A percentile compares a stretch with the other conserved stretches of the same genome.
phyloP scores from a whole-genome alignment of 1,140 invertebrate genomes.

The Cyclina sinensis region DNA sequence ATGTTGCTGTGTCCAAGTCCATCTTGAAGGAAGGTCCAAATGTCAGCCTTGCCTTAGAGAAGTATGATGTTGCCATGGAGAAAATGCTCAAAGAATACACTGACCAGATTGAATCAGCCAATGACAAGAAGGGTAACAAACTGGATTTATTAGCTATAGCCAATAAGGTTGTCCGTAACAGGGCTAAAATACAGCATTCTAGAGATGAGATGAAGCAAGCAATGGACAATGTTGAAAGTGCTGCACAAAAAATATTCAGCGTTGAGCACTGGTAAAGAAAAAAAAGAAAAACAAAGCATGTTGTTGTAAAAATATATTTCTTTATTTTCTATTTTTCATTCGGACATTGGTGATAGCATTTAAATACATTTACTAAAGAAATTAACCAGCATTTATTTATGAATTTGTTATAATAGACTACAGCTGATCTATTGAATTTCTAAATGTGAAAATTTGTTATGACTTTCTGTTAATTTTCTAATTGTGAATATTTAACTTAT shows the following conservation, averaged over 20 bases:
- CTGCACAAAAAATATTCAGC: constrained; percentile 63
- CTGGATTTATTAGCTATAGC: constrained; percentile 66
- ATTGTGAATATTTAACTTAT: too few relatives aligned
- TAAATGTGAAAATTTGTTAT: too few relatives aligned
- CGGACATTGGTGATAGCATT: too few relatives aligned
- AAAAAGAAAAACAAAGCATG: too few relatives aligned
- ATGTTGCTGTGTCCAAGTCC: constrained; percentile 76
- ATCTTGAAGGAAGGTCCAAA: constrained; percentile 75
- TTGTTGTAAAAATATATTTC: background rate
- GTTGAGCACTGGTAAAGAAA: constrained; percentile 61
- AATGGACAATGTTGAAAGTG: constrained; percentile 47
- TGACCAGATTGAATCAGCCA: constrained; percentile 41
- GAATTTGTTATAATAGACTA: too few relatives aligned
- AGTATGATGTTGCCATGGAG: constrained; percentile 68
- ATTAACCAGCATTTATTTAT: too few relatives aligned
- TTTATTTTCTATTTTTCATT: too few relatives aligned
- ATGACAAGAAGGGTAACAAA: constrained; percentile 44
- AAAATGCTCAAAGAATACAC: constrained; percentile 73
- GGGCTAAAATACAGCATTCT: constrained; percentile 76
- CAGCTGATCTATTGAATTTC: too few relatives aligned
- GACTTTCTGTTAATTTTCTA: too few relatives aligned
- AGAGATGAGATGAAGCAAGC: constrained; percentile 52
- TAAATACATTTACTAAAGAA: too few relatives aligned
- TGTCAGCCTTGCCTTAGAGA: constrained; percentile 70
- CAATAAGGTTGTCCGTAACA: constrained; percentile 73